Base-by-base conservation (phyloP, 1,140 invertebrate species). In the Chionoecetes opilio region DNA sequence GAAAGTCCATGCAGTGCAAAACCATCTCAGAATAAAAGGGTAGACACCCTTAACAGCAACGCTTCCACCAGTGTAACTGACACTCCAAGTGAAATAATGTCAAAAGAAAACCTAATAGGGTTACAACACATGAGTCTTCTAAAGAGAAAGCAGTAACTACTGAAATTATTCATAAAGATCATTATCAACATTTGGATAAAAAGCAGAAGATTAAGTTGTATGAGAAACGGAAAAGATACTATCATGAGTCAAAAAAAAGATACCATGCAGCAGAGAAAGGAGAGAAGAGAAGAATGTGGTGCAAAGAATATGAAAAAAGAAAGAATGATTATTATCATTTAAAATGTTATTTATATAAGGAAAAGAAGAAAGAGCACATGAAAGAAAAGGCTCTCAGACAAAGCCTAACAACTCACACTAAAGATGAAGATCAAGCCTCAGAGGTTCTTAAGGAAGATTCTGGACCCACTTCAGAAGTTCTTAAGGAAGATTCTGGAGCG, bases 211-310 rank as follows among this genome's bases (percentile, higher is more conserved):
- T 91, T 3, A 94, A 53, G 82, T 31, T 91, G 11, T 94, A 94
- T 91, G 93, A 94, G 37, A 94, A 94, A 84, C 82, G 53, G 63
- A 94, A 90, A 91, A 82, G 35, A 46, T 91, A n/a, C 17, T 94
- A 91, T n/a, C 41, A 82, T 75, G 84, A 92, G 31, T 84, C 84
- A n/a, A 95, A 87, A 41, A 92, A 53, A 9, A 92, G 34, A 31
- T 95, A 86, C 32, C 38, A 86, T 87, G 85, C 85, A 34, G 85
- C 85, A 34, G 91, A 92, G 34, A 92, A 92, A 34, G 89, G 82
- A 17, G 90, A 92, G 8, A 92, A 87, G n/a, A 95, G 88, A 88
- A 29, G 34, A 53, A 9, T n/a, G 9, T 35, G 85, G 31, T 82
- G 29, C 21, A 35, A 46, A n/a, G 94, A 82, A 31, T 92, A 95